These are phyloP conservation scores for Battus philenor DNA, from an alignment of 1,140 invertebrate species.

Conservation along the genomic window DNA sequence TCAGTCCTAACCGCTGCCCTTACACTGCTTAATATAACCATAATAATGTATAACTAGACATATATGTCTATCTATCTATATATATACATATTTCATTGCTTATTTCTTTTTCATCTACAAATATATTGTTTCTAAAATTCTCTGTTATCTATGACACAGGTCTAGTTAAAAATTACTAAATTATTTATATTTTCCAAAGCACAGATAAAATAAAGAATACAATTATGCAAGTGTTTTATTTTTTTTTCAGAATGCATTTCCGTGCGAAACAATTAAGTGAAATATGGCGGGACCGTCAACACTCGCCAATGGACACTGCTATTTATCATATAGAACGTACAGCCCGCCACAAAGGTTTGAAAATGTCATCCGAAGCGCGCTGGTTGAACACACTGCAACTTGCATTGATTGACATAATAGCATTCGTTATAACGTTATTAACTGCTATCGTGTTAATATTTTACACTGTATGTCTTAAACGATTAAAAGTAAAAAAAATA, in stretches of 20 bases:
- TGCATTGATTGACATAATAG: slow-evolving; percentile 20
- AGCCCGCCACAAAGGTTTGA: slow-evolving; percentile 59
- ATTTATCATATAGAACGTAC: slow-evolving; percentile 78
- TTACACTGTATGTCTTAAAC: too few species aligned
- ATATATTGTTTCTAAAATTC: too few species aligned
- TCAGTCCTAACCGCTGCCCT: too few species aligned
- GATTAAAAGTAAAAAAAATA: too few species aligned
- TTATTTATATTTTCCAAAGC: too few species aligned
- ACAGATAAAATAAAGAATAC: not conserved
- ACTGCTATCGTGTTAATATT: not conserved
- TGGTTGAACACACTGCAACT: slow-evolving; percentile 18
- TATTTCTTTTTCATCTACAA: too few species aligned
- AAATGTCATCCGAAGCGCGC: slow-evolving; percentile 61
- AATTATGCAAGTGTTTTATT: slow-evolving; percentile 4
- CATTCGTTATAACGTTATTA: not conserved
- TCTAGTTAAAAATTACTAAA: too few species aligned
- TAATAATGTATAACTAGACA: too few species aligned
- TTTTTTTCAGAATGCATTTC: slow-evolving; percentile 29
- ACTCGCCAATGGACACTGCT: slow-evolving; percentile 67
- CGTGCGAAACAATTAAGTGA: slow-evolving; percentile 45
- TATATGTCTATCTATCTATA: too few species aligned
- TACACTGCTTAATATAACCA: too few species aligned
- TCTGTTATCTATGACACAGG: too few species aligned
- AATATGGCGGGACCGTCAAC: slow-evolving; percentile 69
- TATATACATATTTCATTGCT: too few species aligned